Evolutionary conservation across 2,113 vertebrate genomes (phyloP).

Genomic region (Xenopus laevis): DNA sequence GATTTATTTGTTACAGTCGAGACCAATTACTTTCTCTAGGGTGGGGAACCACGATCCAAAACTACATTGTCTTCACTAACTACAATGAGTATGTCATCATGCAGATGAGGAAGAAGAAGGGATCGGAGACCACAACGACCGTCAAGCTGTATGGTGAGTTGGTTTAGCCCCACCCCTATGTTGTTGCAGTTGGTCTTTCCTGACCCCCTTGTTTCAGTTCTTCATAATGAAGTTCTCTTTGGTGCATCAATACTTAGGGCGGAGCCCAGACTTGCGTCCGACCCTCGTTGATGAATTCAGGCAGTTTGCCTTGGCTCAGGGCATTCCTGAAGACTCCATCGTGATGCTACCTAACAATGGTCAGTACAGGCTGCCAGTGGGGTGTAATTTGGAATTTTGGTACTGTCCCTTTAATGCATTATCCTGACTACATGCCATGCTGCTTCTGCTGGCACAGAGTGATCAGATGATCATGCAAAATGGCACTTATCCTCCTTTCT

Average conservation of each 20-base stretch:
- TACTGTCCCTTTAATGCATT: too few species aligned
- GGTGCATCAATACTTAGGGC: conserved; percentile 60
- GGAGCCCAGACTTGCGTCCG: conserved; percentile 64
- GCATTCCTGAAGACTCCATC: conserved; percentile 65
- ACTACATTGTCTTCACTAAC: conserved; percentile 82
- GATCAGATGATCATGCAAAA: too few species aligned
- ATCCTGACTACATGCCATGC: not conserved
- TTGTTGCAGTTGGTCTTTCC: not conserved
- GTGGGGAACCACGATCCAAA: conserved; percentile 63
- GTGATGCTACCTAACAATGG: conserved; percentile 72
- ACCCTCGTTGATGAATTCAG: conserved; percentile 73
- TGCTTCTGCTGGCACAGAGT: not conserved
- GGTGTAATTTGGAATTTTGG: too few species aligned
- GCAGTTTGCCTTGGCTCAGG: conserved; percentile 67
- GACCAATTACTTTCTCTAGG: conserved; percentile 53
- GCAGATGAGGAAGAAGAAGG: conserved; percentile 67
- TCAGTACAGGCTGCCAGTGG: conserved; percentile 39
- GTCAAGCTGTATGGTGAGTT: conserved; percentile 76
- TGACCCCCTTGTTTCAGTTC: too few species aligned
- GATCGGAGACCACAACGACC: conserved; percentile 55
- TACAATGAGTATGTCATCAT: conserved; percentile 82
- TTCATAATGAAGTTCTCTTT: too few species aligned
- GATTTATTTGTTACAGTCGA: too few species aligned
- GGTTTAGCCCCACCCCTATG: not conserved
- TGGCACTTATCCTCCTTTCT: too few species aligned